Percentiles rank a stretch among this genome's conserved stretches.
phyloP scores from a whole-genome alignment of 2,797 vertebrate genomes.

The Ptychadena robeensis region DNA sequence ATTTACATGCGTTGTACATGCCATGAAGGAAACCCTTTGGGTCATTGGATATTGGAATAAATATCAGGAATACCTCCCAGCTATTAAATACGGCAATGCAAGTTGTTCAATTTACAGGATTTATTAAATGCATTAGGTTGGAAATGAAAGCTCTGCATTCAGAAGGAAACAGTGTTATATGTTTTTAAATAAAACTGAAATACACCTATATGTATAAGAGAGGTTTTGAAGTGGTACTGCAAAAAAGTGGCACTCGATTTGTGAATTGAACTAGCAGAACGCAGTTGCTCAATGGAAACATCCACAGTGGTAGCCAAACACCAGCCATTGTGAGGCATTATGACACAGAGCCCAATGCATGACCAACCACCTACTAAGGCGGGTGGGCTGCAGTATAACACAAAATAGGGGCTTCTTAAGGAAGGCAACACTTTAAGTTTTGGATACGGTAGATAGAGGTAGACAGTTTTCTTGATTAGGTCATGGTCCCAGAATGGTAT shows the following conservation, averaged over 20 bases:
- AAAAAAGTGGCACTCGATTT: background rate
- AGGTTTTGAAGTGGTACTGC: background rate
- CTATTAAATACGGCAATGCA: slow-evolving; percentile 14
- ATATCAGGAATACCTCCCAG: slow-evolving; percentile 9
- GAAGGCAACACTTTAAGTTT: too few relatives aligned
- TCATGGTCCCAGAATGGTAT: too few relatives aligned
- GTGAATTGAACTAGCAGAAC: too few relatives aligned
- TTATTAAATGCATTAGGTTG: background rate
- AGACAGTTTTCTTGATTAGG: too few relatives aligned
- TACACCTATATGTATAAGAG: background rate
- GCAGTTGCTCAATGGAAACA: too few relatives aligned
- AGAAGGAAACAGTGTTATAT: background rate
- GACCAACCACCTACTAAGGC: too few relatives aligned
- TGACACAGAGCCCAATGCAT: too few relatives aligned
- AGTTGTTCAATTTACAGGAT: background rate
- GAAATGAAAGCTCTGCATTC: background rate
- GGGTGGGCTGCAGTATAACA: too few relatives aligned
- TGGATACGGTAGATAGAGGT: too few relatives aligned
- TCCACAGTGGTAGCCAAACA: too few relatives aligned
- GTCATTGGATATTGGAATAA: slow-evolving; percentile 23
- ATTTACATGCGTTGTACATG: slow-evolving; percentile 42
- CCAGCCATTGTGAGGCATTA: too few relatives aligned
- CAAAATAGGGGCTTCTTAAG: too few relatives aligned
- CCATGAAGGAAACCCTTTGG: slow-evolving; percentile 4
- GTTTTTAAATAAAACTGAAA: background rate